These are phyloP conservation scores for Cephus spinipes DNA, from an alignment of 2,888 invertebrate species.

Conservation along the genomic window DNA sequence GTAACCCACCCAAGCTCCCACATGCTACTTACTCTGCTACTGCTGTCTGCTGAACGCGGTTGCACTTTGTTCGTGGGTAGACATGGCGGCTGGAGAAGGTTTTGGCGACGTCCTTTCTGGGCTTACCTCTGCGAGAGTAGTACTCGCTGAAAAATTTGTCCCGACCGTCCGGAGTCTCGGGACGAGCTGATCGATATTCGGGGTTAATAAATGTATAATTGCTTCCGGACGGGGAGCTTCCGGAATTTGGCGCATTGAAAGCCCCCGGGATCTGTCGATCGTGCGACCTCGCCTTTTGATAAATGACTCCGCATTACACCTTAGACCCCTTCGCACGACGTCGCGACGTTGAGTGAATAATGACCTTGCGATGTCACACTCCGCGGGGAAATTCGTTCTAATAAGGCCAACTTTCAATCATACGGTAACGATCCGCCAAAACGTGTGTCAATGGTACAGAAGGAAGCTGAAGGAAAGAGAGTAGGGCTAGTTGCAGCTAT, in stretches of 20 bases:
- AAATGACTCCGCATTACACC: conserved; percentile 49
- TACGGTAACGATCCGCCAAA: background rate
- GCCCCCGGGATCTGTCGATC: conserved; percentile 29
- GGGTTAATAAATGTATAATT: conserved; percentile 47
- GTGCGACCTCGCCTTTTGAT: conserved; percentile 46
- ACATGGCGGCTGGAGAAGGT: conserved; percentile 9
- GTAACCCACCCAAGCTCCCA: conserved; percentile 27
- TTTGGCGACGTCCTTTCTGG: background rate
- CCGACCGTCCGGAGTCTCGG: conserved; percentile 15
- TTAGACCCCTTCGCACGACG: conserved; percentile 32
- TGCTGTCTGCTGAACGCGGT: conserved; percentile 17
- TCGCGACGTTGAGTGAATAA: conserved; percentile 49
- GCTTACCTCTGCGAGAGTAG: background rate
- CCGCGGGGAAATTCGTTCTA: conserved; percentile 37
- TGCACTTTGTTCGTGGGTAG: conserved; percentile 28
- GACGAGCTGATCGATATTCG: conserved; percentile 36
- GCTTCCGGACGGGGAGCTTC: conserved; percentile 40
- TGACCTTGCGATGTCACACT: conserved; percentile 42
- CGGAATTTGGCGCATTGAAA: conserved; percentile 33
- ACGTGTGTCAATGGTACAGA: background rate
- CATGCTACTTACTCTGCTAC: conserved; percentile 19
- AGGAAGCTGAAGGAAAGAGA: background rate
- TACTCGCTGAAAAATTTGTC: background rate
- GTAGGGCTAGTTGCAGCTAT: background rate
- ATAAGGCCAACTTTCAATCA: conserved; percentile 23